Percentiles rank a stretch among this genome's conserved stretches.
Evolutionary conservation across 2,113 vertebrate species (phyloP).

Genomic region (Apodemus sylvaticus): DNA sequence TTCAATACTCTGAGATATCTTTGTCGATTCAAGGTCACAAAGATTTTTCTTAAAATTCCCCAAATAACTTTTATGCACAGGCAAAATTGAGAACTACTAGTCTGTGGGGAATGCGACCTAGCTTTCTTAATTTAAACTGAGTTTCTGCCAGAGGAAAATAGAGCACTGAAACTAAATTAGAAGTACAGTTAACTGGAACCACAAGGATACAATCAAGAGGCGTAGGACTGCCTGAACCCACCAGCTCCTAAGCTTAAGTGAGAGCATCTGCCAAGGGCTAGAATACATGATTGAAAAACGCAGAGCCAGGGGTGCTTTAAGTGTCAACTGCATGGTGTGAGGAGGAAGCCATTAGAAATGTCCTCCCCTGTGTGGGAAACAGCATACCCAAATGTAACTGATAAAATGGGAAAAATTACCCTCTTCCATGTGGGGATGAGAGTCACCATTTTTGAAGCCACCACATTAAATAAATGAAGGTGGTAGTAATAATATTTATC

Average conservation of each 20-base stretch:
- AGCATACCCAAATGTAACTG: conserved; percentile 11
- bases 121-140: conserved; percentile 47
- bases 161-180: conserved; percentile 28
- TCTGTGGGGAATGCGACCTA: conserved; percentile 42
- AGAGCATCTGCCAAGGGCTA: conserved; percentile 14
- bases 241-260: conserved; percentile 14
- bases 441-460: conserved; percentile 47
- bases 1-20: conserved; percentile 50
- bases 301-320: background rate
- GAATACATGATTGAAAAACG: conserved; percentile 7
- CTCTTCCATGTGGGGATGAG: conserved; percentile 1
- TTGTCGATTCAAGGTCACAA: conserved; percentile 40
- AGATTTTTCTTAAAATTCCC: background rate
- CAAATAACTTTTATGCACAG: conserved; percentile 1
- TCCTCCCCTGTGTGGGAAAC: background rate
- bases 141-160: conserved; percentile 31
- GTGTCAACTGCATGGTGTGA: background rate
- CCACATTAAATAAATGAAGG: conserved; percentile 72
- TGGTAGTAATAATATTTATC: conserved; percentile 79
- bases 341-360: background rate
- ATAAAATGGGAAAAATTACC: conserved; percentile 25
- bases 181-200: conserved; percentile 10
- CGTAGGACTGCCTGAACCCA: background rate
- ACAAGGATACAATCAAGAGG: background rate
- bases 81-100: conserved; percentile 18